Conservation (phyloP, 1,140 invertebrate species). For the Bombus consobrinus region DNA sequence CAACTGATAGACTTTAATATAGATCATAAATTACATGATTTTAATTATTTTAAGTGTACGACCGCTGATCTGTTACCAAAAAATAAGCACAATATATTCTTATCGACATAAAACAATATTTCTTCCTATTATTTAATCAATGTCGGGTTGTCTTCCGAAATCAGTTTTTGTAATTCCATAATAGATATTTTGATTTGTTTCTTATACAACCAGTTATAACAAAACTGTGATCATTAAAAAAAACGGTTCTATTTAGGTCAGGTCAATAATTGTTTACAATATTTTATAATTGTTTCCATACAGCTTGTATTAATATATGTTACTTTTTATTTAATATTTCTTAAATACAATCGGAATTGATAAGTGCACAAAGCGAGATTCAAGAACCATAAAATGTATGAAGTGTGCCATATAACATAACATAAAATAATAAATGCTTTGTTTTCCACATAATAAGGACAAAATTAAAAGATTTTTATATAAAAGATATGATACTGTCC, state of each 20-base stretch:
- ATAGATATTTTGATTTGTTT: slow-evolving; percentile 9
- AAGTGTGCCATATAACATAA: slow-evolving; percentile 47
- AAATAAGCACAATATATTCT: slow-evolving; percentile 14
- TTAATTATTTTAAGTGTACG: slow-evolving; percentile 6
- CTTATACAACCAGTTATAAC: not conserved
- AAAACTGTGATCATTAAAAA: slow-evolving; percentile 23
- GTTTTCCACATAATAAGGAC: slow-evolving; percentile 16
- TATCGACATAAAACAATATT: slow-evolving; percentile 13
- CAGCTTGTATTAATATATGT: slow-evolving; percentile 9
- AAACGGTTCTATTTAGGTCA: not conserved
- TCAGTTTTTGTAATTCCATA: not conserved
- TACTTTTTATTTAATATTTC: not conserved
- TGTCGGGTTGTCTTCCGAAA: slow-evolving; percentile 34
- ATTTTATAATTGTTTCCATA: slow-evolving; percentile 17
- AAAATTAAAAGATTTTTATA: slow-evolving; percentile 18
- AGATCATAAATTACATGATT: slow-evolving; percentile 36
- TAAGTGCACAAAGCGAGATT: slow-evolving; percentile 36
- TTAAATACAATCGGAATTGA: slow-evolving; percentile 42
- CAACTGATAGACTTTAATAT: slow-evolving; percentile 41
- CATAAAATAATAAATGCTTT: slow-evolving; percentile 17
- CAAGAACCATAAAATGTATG: slow-evolving; percentile 28
- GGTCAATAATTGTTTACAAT: slow-evolving; percentile 1
- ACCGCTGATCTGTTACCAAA: slow-evolving; percentile 14
- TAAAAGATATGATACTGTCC: not conserved
- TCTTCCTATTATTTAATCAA: slow-evolving; percentile 31